These are phyloP conservation scores for Pollenia angustigena DNA, from an alignment of 2,888 invertebrate genomes.

Conservation along the genomic window DNA sequence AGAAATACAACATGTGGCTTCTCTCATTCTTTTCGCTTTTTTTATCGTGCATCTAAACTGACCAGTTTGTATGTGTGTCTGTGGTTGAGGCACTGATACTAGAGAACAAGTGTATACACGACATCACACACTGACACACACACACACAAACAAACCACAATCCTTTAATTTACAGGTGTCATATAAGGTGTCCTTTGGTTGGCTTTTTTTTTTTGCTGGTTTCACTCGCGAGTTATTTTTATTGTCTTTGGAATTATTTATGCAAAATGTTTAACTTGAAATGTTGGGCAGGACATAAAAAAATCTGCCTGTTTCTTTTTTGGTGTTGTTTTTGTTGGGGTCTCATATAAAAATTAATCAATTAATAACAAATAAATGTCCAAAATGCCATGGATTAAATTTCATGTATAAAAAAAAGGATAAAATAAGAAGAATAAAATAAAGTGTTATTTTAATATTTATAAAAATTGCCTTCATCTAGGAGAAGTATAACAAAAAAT, in stretches of 20 bases:
- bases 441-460: slow-evolving; percentile 67
- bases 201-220: slow-evolving; percentile 16
- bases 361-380: slow-evolving; percentile 71
- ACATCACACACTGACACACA: slow-evolving; percentile 21
- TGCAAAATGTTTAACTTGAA: slow-evolving; percentile 71
- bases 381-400: slow-evolving; percentile 33
- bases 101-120: slow-evolving; percentile 17
- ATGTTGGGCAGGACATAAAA: background rate
- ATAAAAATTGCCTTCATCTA: slow-evolving; percentile 55
- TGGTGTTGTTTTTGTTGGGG: background rate
- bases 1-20: background rate
- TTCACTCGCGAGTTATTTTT: slow-evolving; percentile 70
- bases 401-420: slow-evolving; percentile 15
- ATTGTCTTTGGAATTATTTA: slow-evolving; percentile 72
- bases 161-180: slow-evolving; percentile 73
- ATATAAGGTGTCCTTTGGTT: slow-evolving; percentile 50
- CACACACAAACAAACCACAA: slow-evolving; percentile 61
- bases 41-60: slow-evolving; percentile 35
- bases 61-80: slow-evolving; percentile 13
- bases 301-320: background rate
- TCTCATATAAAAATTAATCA: slow-evolving; percentile 68
- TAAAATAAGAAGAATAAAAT: slow-evolving; percentile 17
- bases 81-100: slow-evolving; percentile 7
- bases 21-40: background rate
- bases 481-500: slow-evolving; percentile 1